Base-by-base conservation (phyloP, 2,888 invertebrate genomes). In the Nysson spinosus region DNA sequence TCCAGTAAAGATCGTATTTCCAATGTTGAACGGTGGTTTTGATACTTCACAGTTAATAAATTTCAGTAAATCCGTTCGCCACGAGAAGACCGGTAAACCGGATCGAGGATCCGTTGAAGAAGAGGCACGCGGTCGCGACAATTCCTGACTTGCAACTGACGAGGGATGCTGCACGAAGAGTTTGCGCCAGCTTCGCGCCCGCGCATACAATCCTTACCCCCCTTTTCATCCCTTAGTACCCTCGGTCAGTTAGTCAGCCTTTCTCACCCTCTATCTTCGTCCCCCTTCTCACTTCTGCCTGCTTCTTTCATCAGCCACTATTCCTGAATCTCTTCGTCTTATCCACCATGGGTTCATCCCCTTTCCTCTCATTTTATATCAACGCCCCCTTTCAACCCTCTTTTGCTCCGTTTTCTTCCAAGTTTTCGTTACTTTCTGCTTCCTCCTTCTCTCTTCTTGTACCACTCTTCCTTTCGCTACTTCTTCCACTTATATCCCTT, bases 141-240 rank as follows among this genome's bases (percentile, higher is more conserved):
- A 83, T 83, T 82, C 80, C 85, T 79, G 79, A 84, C 71, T 83
- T 83, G 84, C 83, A 82, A 86, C 86, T 86, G 86, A 85, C 80
- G 83, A 75, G 75, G 79, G 84, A 85, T 84, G 85, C 86, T 84
- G 86, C 81, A 80, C 75, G 79, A 78, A 85, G 84, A 83, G 84
- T 83, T 85, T 83, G 83, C 85, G 84, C 84, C 79, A 76, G 78
- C 69, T 62, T 77, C 75, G 79, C 82, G 83, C 83, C 78, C 83
- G 85, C 85, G 85, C 86, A 85, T 78, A 80, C 75, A 73, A 80
- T 81, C 80, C 78, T 79, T 77, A 74, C 69, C 72, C 69, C 76
- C 75, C 75, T 64, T 46, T 50, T 46, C n/a, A n/a, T n/a, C 68
- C 62, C 57, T 61, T 66, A 49, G 47, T 71, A 44, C 61, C 61